phyloP scores from a whole-genome alignment of 2,113 vertebrate species.

The Gracilinanus agilis region DNA sequence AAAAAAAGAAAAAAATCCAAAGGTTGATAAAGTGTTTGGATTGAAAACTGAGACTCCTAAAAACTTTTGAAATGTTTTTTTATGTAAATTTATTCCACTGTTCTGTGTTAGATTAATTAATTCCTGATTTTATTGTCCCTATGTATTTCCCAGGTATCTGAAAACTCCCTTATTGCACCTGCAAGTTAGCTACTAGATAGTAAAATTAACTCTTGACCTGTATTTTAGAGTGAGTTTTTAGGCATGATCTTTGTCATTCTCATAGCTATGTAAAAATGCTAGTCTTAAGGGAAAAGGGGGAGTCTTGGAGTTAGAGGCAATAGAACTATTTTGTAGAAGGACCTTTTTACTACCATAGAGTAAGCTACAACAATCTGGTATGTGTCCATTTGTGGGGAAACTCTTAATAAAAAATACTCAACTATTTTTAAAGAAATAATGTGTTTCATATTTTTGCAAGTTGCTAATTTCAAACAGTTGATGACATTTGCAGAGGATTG shows the following conservation, averaged over 20 bases:
- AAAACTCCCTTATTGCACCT: background rate
- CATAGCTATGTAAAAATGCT: background rate
- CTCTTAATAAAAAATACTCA: background rate
- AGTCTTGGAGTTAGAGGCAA: background rate
- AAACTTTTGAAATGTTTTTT: constrained; percentile 7
- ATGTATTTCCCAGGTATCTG: background rate
- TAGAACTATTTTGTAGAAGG: background rate
- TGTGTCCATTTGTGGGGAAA: background rate
- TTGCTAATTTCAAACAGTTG: background rate
- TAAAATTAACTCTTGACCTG: background rate
- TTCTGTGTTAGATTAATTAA: constrained; percentile 9
- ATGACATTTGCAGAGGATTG: background rate
- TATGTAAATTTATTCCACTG: constrained; percentile 14
- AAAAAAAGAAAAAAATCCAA: constrained; percentile 24
- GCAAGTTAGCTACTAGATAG: background rate
- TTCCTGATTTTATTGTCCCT: background rate
- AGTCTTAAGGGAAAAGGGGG: background rate
- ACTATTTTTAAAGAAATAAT: background rate
- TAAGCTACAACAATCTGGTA: background rate
- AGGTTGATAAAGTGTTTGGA: constrained; percentile 37
- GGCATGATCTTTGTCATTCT: background rate
- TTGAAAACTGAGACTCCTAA: constrained; percentile 42
- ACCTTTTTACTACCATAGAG: background rate
- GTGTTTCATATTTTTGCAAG: background rate
- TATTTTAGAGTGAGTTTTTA: background rate